Conservation (phyloP, 2,797 vertebrate genomes). For the Florisuga fusca region DNA sequence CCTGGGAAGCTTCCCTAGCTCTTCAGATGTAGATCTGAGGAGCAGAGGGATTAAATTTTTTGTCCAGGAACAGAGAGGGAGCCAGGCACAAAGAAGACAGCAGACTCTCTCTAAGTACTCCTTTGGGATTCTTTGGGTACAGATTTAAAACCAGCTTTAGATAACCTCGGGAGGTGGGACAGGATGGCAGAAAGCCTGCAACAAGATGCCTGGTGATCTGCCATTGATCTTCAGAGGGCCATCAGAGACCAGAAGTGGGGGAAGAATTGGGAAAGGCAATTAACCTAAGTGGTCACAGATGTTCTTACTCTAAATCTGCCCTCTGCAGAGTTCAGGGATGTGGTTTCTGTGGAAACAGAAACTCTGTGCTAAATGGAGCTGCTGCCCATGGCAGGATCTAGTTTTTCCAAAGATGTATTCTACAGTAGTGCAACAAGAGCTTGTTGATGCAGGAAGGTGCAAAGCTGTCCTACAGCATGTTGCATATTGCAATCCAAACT, state of each 20-base stretch:
- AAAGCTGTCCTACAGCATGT: not conserved
- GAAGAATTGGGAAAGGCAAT: slow-evolving; percentile 63
- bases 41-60: not conserved
- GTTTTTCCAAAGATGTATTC: not conserved
- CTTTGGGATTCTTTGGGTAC: not conserved
- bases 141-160: slow-evolving; percentile 36
- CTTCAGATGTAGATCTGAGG: not conserved
- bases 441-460: not conserved
- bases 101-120: not conserved
- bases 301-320: slow-evolving; percentile 47
- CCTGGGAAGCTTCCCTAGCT: not conserved
- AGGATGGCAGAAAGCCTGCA: slow-evolving; percentile 51
- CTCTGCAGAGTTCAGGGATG: slow-evolving; percentile 19
- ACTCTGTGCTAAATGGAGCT: not conserved
- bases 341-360: slow-evolving; percentile 65
- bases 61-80: not conserved
- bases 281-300: slow-evolving; percentile 71
- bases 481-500: not conserved
- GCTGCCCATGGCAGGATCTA: not conserved
- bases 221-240: slow-evolving; percentile 58
- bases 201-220: slow-evolving; percentile 43
- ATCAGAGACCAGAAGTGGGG: slow-evolving; percentile 30
- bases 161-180: slow-evolving; percentile 37
- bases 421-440: not conserved
- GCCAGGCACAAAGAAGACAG: not conserved